Evolutionary conservation across 1,140 invertebrate species (phyloP).

Genomic region (Micrasema minimum): DNA sequence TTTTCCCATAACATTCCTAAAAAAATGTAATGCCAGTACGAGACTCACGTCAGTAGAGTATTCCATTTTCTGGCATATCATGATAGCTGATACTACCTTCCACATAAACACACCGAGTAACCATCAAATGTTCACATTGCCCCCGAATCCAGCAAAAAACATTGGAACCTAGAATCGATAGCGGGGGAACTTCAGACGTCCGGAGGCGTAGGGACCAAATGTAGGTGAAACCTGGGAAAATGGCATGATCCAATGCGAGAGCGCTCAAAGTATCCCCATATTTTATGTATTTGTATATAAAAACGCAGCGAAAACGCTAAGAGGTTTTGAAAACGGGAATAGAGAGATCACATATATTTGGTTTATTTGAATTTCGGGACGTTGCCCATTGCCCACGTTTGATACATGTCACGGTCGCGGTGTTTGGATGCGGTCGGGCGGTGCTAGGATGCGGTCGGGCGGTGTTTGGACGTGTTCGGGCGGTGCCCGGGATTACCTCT

Average conservation of each 20-base stretch:
- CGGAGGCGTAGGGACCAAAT: constrained; percentile 7
- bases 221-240: constrained; percentile 5
- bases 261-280: background rate
- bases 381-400: background rate
- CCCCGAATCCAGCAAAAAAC: constrained; percentile 6
- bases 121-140: background rate
- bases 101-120: constrained; percentile 15
- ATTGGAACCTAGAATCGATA: constrained; percentile 23
- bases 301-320: too few species aligned
- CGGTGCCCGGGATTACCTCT: constrained; percentile 61
- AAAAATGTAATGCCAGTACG: too few species aligned
- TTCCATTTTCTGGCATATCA: background rate
- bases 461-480: constrained; percentile 30
- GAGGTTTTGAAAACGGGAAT: background rate
- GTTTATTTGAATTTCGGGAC: too few species aligned
- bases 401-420: too few species aligned
- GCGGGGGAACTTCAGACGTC: constrained; percentile 5
- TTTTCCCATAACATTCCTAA: too few species aligned
- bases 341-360: background rate
- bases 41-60: too few species aligned
- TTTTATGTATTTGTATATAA: too few species aligned
- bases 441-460: constrained; percentile 49
- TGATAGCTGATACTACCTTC: background rate
- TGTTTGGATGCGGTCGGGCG: constrained; percentile 46
- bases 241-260: background rate